These are phyloP conservation scores for Melanogrammus aeglefinus DNA, from an alignment of 2,797 vertebrate genomes.

Conservation along the genomic window DNA sequence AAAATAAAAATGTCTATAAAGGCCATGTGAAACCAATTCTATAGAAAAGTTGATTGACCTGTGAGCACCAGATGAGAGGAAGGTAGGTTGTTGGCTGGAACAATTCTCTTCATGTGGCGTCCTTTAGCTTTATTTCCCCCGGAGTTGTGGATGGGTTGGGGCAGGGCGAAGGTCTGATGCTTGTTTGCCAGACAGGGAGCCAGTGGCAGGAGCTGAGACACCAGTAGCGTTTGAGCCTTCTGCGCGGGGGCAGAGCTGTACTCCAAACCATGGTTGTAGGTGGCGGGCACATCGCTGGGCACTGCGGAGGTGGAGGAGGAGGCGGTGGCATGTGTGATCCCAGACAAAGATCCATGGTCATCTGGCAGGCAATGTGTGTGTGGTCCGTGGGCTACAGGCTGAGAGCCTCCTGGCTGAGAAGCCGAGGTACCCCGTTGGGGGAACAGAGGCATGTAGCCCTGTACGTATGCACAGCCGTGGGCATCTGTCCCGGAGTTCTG, in stretches of 20 bases:
- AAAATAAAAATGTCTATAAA: not conserved
- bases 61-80: constrained; percentile 77
- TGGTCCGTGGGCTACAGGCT: constrained; percentile 56
- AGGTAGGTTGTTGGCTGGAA: constrained; percentile 76
- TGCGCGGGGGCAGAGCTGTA: constrained; percentile 64
- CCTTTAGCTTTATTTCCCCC: constrained; percentile 65
- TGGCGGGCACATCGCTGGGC: constrained; percentile 74
- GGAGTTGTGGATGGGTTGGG: constrained; percentile 73
- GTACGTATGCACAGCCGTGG: constrained; percentile 64
- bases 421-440: constrained; percentile 55
- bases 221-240: constrained; percentile 56
- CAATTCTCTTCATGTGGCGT: constrained; percentile 81
- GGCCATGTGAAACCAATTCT: not conserved
- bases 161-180: constrained; percentile 76
- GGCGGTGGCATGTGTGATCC: constrained; percentile 40
- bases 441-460: constrained; percentile 80
- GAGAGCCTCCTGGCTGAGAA: constrained; percentile 43
- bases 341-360: constrained; percentile 35
- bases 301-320: constrained; percentile 80
- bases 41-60: constrained; percentile 66
- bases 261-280: constrained; percentile 80
- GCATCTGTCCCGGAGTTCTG: constrained; percentile 56
- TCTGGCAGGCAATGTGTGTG: constrained; percentile 68
- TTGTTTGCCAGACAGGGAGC: not conserved
- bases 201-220: constrained; percentile 62